Evolutionary conservation across 2,113 vertebrate species (phyloP).

Genomic region (Melierax canorus): DNA sequence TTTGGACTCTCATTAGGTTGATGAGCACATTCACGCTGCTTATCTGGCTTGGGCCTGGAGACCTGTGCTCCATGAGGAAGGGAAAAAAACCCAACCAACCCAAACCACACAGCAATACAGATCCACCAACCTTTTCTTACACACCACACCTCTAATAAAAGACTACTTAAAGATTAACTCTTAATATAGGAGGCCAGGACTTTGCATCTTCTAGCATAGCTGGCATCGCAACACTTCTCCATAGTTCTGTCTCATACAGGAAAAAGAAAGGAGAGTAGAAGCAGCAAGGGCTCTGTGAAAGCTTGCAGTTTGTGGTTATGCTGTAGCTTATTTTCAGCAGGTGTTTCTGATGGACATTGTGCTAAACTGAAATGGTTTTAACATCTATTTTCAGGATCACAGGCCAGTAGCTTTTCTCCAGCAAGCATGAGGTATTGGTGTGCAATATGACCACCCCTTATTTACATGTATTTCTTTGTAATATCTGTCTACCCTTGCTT

Average conservation of each 20-base stretch:
- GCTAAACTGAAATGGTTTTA: not conserved
- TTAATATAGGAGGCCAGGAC: not conserved
- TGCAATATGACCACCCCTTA: not conserved
- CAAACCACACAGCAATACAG: not conserved
- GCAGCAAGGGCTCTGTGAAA: not conserved
- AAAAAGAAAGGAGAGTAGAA: not conserved
- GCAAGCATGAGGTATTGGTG: not conserved
- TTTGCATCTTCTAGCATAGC: not conserved
- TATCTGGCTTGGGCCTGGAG: not conserved
- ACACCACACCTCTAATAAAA: not conserved
- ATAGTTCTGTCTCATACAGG: not conserved
- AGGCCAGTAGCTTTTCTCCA: not conserved
- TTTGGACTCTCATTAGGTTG: not conserved
- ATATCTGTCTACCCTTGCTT: not conserved
- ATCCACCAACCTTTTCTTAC: not conserved
- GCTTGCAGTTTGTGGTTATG: not conserved
- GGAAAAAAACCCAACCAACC: not conserved
- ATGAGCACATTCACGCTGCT: not conserved
- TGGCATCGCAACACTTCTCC: not conserved
- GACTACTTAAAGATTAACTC: not conserved
- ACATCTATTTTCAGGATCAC: not conserved
- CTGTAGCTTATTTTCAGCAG: not conserved
- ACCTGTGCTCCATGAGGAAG: not conserved
- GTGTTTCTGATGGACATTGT: not conserved
- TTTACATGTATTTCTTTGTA: not conserved